phyloP scores from a whole-genome alignment of 2,888 invertebrate species.

The Epinotia brunnichana region DNA sequence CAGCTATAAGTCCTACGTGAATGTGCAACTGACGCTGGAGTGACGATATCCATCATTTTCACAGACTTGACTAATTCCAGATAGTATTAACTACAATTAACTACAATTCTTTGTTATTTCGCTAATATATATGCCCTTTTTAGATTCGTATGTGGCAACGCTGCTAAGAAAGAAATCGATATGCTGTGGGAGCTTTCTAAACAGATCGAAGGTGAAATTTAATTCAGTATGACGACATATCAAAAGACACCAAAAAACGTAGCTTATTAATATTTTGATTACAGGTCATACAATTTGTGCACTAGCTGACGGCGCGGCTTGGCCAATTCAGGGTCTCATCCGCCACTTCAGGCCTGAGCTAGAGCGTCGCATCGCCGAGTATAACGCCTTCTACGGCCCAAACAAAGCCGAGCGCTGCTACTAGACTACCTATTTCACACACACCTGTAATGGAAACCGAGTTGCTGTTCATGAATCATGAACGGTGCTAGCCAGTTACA shows the following conservation, averaged over 20 bases:
- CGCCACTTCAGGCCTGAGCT: constrained; percentile 98
- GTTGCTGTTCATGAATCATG: not conserved
- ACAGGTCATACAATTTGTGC: constrained; percentile 99
- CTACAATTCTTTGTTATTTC: too few species aligned
- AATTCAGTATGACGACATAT: not conserved
- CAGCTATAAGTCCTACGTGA: too few species aligned
- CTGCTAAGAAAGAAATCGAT: constrained; percentile 97
- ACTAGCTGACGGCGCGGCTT: constrained; percentile 98
- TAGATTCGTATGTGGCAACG: constrained; percentile 94
- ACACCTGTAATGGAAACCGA: not conserved
- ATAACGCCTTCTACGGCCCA: constrained; percentile 72
- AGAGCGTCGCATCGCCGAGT: constrained; percentile 90
- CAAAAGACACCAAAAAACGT: not conserved
- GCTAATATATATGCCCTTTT: constrained; percentile 30
- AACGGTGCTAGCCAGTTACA: not conserved
- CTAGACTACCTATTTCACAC: constrained; percentile 49
- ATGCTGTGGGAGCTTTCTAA: constrained; percentile 99
- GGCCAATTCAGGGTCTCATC: constrained; percentile 99
- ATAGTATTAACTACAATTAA: too few species aligned
- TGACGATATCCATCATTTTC: too few species aligned
- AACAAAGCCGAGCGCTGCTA: constrained; percentile 72
- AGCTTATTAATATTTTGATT: not conserved
- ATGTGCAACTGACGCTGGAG: too few species aligned
- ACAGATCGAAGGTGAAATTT: constrained; percentile 93
- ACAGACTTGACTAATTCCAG: too few species aligned